phyloP scores from a whole-genome alignment of 2,888 invertebrate genomes.

The Hipparchia semele region DNA sequence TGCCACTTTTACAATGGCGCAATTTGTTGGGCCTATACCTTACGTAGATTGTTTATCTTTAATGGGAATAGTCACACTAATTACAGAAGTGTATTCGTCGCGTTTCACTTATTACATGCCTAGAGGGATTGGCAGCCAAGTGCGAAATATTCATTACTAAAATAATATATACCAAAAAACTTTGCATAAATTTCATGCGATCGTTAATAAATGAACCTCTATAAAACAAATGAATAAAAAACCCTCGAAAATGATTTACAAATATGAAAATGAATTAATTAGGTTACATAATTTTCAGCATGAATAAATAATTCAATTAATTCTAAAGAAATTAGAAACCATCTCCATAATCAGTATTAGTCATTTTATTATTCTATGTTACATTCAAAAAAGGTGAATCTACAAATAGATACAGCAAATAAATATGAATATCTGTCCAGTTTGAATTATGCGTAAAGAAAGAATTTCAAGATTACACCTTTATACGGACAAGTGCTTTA shows the following conservation, averaged over 20 bases:
- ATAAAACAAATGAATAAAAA: too few species aligned
- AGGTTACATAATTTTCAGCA: too few species aligned
- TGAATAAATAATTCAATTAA: too few species aligned
- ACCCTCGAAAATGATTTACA: too few species aligned
- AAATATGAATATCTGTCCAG: background rate
- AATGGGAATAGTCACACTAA: constrained; percentile 7
- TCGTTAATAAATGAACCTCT: too few species aligned
- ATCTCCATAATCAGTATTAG: too few species aligned
- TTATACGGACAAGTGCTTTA: constrained; percentile 2
- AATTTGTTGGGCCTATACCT: background rate
- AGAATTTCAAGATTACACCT: background rate
- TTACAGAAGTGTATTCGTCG: background rate
- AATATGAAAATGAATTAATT: too few species aligned
- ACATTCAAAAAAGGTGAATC: too few species aligned
- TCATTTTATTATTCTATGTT: too few species aligned
- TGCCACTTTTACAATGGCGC: constrained; percentile 23
- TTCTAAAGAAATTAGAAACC: too few species aligned
- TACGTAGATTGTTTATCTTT: constrained; percentile 1
- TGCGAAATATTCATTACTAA: background rate
- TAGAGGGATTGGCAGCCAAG: background rate
- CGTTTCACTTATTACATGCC: background rate
- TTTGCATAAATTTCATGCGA: too few species aligned
- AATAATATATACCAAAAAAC: too few species aligned
- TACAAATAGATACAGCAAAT: background rate
- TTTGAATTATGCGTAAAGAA: background rate